Percentiles rank a stretch among this genome's conserved stretches.
Evolutionary conservation across 2,113 vertebrate genomes (phyloP).

Genomic region (Cranoglanis bouderius): DNA sequence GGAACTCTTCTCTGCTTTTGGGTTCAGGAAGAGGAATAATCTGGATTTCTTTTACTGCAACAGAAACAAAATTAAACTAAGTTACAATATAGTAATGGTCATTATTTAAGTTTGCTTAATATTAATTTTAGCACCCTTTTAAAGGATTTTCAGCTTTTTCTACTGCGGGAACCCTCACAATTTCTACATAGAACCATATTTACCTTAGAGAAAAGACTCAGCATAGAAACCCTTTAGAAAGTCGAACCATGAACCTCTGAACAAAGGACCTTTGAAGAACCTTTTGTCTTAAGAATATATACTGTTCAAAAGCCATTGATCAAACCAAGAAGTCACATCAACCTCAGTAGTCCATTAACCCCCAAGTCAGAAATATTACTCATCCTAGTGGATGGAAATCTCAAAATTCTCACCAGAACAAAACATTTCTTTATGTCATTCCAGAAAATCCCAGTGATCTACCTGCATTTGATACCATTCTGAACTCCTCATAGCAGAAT

Average conservation of each 20-base stretch:
- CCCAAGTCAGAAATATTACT: neutral
- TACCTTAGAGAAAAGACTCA: neutral
- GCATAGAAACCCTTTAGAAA: neutral
- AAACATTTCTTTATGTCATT: neutral
- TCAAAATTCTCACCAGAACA: neutral
- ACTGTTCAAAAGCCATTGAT: neutral
- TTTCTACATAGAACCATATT: neutral
- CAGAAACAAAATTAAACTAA: neutral
- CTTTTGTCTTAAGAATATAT: neutral
- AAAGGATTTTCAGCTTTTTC: neutral
- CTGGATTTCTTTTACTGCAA: neutral
- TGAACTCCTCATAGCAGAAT: neutral
- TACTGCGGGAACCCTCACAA: neutral
- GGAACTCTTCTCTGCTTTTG: constrained; percentile 5
- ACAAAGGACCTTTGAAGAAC: neutral
- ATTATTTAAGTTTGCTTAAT: neutral
- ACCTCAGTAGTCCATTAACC: neutral
- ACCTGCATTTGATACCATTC: constrained; percentile 25
- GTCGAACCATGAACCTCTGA: neutral
- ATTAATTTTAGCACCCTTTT: neutral
- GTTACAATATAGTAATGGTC: neutral
- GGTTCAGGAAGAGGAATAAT: constrained; percentile 30
- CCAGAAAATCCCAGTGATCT: neutral
- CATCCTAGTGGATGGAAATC: neutral
- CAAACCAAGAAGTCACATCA: neutral